A percentile compares a stretch with the other conserved stretches of the same genome.
Conservation (phyloP, 2,888 invertebrate species). For the Scaptodrosophila latifasciaeformis region DNA sequence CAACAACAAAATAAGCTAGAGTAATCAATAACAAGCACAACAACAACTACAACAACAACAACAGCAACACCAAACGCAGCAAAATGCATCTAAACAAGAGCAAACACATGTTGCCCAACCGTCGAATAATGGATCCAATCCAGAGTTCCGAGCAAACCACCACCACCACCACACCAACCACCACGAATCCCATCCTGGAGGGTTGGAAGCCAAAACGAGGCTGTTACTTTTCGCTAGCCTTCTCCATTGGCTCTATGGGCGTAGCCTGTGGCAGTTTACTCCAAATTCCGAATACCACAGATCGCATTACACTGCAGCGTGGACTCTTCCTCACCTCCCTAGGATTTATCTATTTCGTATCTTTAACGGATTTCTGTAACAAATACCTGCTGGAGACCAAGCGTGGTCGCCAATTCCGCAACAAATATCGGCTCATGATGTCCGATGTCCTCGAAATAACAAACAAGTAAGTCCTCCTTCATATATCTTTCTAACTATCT, state of each 20-base stretch:
- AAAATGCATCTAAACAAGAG: too few relatives aligned
- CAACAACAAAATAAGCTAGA: too few relatives aligned
- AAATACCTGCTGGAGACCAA: constrained; percentile 79
- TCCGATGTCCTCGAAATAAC: constrained; percentile 84
- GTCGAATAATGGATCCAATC: too few relatives aligned
- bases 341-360: constrained; percentile 82
- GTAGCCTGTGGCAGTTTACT: constrained; percentile 73
- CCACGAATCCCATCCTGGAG: too few relatives aligned
- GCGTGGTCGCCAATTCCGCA: constrained; percentile 78
- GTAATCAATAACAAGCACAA: too few relatives aligned
- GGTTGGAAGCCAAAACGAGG: constrained; percentile 36
- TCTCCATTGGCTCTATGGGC: constrained; percentile 74
- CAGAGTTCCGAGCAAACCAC: too few relatives aligned
- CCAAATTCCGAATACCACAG: constrained; percentile 73
- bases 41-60: background rate
- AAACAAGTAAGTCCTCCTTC: constrained; percentile 80
- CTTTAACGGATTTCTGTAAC: constrained; percentile 81
- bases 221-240: constrained; percentile 73
- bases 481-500: too few relatives aligned
- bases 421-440: constrained; percentile 80
- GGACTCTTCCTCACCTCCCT: constrained; percentile 79
- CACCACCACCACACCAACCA: too few relatives aligned
- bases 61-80: background rate
- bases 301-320: constrained; percentile 79
- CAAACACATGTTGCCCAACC: too few relatives aligned